Evolutionary conservation across 2,113 vertebrate genomes (phyloP).

Genomic region (Nothocercus nigrocapillus): DNA sequence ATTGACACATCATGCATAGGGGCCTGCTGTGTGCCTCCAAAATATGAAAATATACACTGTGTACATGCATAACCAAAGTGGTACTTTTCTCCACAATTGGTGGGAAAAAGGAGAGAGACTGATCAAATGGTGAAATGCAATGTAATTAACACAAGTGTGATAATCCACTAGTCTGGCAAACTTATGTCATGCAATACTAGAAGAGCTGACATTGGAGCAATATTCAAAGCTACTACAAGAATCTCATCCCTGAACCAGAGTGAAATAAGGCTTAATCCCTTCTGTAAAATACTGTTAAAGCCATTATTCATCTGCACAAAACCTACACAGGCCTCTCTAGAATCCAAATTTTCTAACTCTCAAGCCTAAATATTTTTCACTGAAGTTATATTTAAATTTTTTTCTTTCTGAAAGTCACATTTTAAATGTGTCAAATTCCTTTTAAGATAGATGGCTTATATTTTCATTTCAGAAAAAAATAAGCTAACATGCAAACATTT

Average conservation of each 20-base stretch:
- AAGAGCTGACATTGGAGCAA: not conserved
- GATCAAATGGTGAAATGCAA: not conserved
- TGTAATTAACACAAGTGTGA: fast-evolving
- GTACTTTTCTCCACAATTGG: not conserved
- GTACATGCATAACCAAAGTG: not conserved
- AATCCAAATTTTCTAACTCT: not conserved
- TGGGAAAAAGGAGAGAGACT: not conserved
- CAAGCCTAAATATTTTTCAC: not conserved
- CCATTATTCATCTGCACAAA: not conserved
- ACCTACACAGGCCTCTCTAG: not conserved
- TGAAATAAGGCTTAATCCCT: not conserved
- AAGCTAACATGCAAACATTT: not conserved
- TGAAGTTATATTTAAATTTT: not conserved
- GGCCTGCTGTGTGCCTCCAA: too few species aligned
- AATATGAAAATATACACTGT: fast-evolving
- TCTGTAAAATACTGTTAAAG: not conserved
- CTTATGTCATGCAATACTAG: not conserved
- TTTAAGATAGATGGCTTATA: not conserved
- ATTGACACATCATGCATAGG: too few species aligned
- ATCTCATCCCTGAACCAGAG: not conserved
- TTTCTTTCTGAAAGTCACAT: not conserved
- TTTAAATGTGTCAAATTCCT: not conserved
- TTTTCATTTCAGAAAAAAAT: slow-evolving; percentile 36
- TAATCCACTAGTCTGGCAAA: not conserved
- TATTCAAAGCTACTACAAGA: not conserved